Evolutionary conservation across 1,140 invertebrate genomes (phyloP).

Genomic region (Drosophila takahashii): DNA sequence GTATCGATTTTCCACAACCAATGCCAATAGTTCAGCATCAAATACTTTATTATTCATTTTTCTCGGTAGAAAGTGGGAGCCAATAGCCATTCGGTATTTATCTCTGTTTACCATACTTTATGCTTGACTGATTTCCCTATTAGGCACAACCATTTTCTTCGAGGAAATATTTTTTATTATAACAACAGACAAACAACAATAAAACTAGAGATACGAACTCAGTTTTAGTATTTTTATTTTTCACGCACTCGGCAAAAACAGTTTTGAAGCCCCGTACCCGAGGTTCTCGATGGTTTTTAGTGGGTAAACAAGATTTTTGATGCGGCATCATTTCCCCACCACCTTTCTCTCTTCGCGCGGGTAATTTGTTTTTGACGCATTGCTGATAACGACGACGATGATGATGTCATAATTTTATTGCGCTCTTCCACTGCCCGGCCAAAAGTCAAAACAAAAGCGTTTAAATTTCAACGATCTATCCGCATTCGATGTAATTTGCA

Average conservation of each 20-base stretch:
- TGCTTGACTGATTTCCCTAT: constrained; percentile 78
- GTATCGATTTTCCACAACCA: neutral
- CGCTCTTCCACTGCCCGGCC: constrained; percentile 10
- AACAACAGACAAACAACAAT: constrained; percentile 58
- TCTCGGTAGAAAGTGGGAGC: constrained; percentile 11
- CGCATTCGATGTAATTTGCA: constrained; percentile 63
- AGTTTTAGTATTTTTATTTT: constrained; percentile 49
- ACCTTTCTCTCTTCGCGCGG: constrained; percentile 12
- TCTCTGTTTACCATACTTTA: constrained; percentile 76
- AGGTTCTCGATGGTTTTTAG: constrained; percentile 32
- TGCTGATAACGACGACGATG: constrained; percentile 41
- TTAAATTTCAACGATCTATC: constrained; percentile 51
- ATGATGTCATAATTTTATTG: constrained; percentile 74
- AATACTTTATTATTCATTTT: constrained; percentile 27
- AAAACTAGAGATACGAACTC: constrained; percentile 43
- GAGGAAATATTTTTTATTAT: constrained; percentile 60
- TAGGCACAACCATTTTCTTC: constrained; percentile 55
- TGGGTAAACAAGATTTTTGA: constrained; percentile 64
- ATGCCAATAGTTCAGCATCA: neutral
- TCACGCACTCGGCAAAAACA: constrained; percentile 27
- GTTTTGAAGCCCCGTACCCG: constrained; percentile 23
- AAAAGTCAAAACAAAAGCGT: constrained; percentile 74
- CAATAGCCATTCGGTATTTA: constrained; percentile 69
- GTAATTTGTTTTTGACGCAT: constrained; percentile 76
- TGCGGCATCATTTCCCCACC: constrained; percentile 36